These are phyloP conservation scores for Ciconia stormi DNA, from an alignment of 2,113 vertebrate species.

Conservation along the genomic window DNA sequence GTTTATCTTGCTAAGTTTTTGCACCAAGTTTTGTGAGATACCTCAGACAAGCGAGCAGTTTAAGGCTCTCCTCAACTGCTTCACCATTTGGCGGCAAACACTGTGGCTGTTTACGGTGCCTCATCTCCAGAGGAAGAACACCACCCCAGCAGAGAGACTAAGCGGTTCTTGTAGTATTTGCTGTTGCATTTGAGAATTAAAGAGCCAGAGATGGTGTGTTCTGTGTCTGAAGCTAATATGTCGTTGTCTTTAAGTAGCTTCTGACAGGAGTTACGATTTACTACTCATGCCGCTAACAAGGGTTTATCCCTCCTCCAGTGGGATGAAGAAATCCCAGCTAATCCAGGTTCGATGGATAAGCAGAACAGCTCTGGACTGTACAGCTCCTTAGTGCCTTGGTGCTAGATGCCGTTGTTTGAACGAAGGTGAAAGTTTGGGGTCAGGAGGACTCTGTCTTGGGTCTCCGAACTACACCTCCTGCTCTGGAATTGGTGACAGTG, in stretches of 20 bases:
- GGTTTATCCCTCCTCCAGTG: neutral
- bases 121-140: neutral
- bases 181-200: neutral
- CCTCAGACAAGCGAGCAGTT: neutral
- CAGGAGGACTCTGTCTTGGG: neutral
- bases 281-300: neutral
- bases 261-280: neutral
- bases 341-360: neutral
- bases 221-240: neutral
- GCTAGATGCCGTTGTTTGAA: neutral
- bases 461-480: neutral
- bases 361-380: neutral
- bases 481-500: neutral
- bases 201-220: neutral
- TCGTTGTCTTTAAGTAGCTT: neutral
- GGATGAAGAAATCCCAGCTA: neutral
- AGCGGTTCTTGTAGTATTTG: neutral
- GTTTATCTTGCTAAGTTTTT: neutral
- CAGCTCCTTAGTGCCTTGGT: neutral
- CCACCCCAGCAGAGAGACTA: neutral
- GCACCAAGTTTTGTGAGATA: neutral
- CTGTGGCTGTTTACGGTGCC: neutral
- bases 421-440: neutral
- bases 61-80: neutral
- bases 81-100: neutral